These are phyloP conservation scores for Cerastis leucographa DNA, from an alignment of 2,888 invertebrate species.

Conservation along the genomic window DNA sequence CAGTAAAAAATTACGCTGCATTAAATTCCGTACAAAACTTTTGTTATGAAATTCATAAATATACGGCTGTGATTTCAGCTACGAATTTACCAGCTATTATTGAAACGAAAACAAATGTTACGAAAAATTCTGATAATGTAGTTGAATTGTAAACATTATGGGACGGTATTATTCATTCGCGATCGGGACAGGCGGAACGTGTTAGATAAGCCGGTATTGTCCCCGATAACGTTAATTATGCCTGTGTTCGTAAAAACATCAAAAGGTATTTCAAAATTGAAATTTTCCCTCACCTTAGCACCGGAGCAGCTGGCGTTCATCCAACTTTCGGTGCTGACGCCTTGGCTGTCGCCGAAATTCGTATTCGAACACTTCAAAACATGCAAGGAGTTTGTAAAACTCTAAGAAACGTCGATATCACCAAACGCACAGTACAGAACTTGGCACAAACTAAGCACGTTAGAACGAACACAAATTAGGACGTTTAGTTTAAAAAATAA, in stretches of 20 bases:
- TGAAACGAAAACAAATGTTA: conserved; percentile 46
- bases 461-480: conserved; percentile 76
- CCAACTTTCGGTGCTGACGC: conserved; percentile 86
- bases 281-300: conserved; percentile 86
- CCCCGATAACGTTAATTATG: conserved; percentile 75
- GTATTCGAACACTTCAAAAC: conserved; percentile 78
- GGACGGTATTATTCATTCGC: conserved; percentile 72
- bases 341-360: conserved; percentile 87
- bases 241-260: conserved; percentile 68
- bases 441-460: conserved; percentile 83
- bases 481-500: conserved; percentile 75
- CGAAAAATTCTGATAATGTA: conserved; percentile 68
- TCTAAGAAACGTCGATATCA: conserved; percentile 72
- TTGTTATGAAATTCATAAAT: conserved; percentile 12
- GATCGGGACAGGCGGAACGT: conserved; percentile 73
- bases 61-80: conserved; percentile 29
- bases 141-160: conserved; percentile 72
- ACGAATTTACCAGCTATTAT: conserved; percentile 28
- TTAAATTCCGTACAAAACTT: conserved; percentile 2
- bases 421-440: conserved; percentile 78
- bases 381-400: conserved; percentile 76
- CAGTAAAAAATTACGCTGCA: conserved; percentile 7
- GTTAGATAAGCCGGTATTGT: conserved; percentile 78
- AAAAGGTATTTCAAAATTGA: conserved; percentile 70
- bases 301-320: conserved; percentile 89